Evolutionary conservation across 2,113 vertebrate species (phyloP).

Genomic region (Urocitellus parryii): DNA sequence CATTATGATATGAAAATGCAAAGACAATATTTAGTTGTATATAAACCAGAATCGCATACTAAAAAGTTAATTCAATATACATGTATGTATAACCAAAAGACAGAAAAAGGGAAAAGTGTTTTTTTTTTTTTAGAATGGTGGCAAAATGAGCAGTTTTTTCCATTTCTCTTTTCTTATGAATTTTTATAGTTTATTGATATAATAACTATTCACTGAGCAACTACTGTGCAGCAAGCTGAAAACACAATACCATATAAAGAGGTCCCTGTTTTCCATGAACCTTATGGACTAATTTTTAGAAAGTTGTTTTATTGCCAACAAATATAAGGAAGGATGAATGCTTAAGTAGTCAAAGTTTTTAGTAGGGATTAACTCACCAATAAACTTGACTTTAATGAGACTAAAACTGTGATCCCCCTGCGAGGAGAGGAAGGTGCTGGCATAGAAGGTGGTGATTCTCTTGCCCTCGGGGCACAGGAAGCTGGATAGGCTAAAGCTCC

Average conservation of each 20-base stretch:
- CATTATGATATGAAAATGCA: conserved; percentile 1
- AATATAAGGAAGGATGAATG: conserved; percentile 7
- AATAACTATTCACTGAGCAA: conserved; percentile 41
- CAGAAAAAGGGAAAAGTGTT: neutral
- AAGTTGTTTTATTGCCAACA: conserved; percentile 13
- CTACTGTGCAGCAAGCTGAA: neutral
- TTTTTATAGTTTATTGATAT: conserved; percentile 21
- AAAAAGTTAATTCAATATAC: neutral
- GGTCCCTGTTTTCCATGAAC: neutral
- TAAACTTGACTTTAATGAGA: neutral
- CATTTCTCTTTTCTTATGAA: conserved; percentile 39
- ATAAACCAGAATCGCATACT: neutral
- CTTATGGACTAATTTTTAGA: conserved; percentile 41
- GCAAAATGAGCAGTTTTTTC: neutral
- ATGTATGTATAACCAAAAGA: neutral
- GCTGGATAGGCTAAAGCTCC: conserved; percentile 1
- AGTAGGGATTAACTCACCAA: conserved; percentile 37
- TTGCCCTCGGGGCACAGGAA: neutral
- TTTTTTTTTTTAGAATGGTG: neutral
- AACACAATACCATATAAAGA: neutral
- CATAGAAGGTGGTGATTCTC: neutral
- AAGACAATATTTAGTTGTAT: neutral
- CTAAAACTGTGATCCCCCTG: neutral
- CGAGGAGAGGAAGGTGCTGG: neutral
- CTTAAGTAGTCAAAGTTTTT: conserved; percentile 42